These are phyloP conservation scores for Argya squamiceps DNA, from an alignment of 2,797 vertebrate genomes.

Conservation along the genomic window DNA sequence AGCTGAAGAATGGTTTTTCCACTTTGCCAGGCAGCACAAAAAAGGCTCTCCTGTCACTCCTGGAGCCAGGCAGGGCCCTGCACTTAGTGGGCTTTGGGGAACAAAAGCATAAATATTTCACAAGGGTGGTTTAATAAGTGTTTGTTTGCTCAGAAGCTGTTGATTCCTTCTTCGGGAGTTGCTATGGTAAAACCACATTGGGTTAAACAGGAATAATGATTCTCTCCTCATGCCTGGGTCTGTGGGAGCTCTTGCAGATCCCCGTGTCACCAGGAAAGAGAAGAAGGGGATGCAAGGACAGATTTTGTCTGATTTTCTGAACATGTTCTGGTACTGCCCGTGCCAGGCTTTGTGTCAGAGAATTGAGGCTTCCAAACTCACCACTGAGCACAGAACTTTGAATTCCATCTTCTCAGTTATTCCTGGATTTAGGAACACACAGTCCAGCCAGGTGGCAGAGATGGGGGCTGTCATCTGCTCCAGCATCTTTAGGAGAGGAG, in stretches of 20 bases:
- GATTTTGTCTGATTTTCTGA: not conserved
- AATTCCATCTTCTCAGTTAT: not conserved
- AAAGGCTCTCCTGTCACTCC: slow-evolving; percentile 32
- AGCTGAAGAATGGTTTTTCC: slow-evolving; percentile 29
- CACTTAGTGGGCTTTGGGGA: slow-evolving; percentile 35
- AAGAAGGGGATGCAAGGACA: not conserved
- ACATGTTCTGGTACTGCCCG: rapidly evolving
- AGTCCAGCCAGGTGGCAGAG: not conserved
- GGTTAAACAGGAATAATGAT: slow-evolving; percentile 20
- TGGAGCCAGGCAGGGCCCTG: not conserved
- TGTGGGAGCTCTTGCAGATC: not conserved
- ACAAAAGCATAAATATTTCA: slow-evolving; percentile 40
- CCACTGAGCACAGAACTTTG: not conserved
- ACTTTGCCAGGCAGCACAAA: slow-evolving; percentile 32
- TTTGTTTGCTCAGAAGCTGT: slow-evolving; percentile 44
- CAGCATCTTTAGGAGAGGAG: not conserved
- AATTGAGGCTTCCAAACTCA: not conserved
- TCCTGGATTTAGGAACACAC: not conserved
- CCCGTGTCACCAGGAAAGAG: not conserved
- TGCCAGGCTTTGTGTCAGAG: not conserved
- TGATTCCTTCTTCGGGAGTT: slow-evolving; percentile 23
- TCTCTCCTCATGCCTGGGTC: not conserved
- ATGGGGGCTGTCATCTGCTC: not conserved
- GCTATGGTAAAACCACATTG: slow-evolving; percentile 43
- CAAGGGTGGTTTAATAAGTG: slow-evolving; percentile 19